Evolutionary conservation across 2,888 invertebrate species (phyloP), one percentile per base, ranked within the genome.

Genomic region (Diadegma fenestrale): DNA sequence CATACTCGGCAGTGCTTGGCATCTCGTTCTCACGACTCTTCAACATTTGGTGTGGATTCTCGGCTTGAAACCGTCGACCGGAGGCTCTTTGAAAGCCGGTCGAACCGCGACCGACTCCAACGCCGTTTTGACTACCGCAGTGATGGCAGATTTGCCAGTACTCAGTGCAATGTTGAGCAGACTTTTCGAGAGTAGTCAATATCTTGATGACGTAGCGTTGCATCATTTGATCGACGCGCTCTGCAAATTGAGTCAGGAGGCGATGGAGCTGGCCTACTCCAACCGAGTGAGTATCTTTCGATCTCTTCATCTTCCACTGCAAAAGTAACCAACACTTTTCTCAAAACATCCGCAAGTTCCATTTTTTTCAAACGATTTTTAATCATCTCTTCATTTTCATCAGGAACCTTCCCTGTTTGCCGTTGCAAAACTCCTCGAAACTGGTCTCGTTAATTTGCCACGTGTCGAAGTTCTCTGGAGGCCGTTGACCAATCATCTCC

Each of bases 351-450:
- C 8, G 37, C 37, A 10, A 1, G 0, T 37, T 37, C 7, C 0
- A 10, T 17, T 33, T 41, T 10, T 72, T 17, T 22, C 1, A 19
- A 2, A 17, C 54, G 30, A 12, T 8, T 22, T 41, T n/a, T n/a
- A 64, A 19, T 37, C 7, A 10, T 41, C 41, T 75, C 2, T 43
- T 66, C 45, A 71, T 19, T 69, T 51, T 33, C 94, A 92, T 7
- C 91, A 97, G 97, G 99, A 99, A 92, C 99, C 99, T 0, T 99
- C 99, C 0, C 94, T 99, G 80, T 99, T 99, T 94, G 99, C 99
- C 3, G 98, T 99, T 3, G 99, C 99, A 3, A 99, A 99, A 94
- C 95, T 99, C n/a, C 95, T 99, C n/a, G 99, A 99, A 95, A 99
- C 99, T 0, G 99, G 99, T 0, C 94, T 99, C 84, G 99, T 99